Base-by-base conservation (phyloP, 2,797 vertebrate species). In the Tympanoctomys barrerae region DNA sequence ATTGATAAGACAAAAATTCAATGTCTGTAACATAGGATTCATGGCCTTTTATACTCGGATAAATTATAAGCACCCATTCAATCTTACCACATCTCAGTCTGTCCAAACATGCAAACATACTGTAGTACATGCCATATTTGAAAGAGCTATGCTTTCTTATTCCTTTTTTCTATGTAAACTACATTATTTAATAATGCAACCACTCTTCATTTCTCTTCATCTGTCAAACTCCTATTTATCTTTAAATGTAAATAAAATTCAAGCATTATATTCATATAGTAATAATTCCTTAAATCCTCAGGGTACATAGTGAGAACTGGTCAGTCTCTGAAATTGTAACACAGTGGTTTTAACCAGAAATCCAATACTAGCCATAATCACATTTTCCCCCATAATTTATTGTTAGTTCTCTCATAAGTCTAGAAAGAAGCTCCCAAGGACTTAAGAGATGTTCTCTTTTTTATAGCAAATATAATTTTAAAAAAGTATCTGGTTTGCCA, bases 161-260 rank as follows among this genome's bases (percentile, higher is more conserved):
- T 82, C 36, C 33, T 85, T 16, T 49, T 10, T 39, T 90, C 66
- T 46, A 57, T n/a, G 31, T 22, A 52, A 19, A 61, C 7, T 87
- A 88, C 49, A 10, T 85, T 91, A 64, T 92, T 88, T 26, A 11
- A 6, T 16, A 73, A 0, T 54, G 18, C 39, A 85, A 92, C 5
- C 59, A 91, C 28, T 22, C n/a, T 22, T 28, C 5, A 57, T 33
- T 0, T 1, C 4, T 14, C 9, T 83, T 83, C 26, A 92, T 1
- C 9, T 86, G 71, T 42, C n/a, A 92, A 89, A 92, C 28, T 84
- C 24, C 31, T 93, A 78, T 28, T 79, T 10, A 54, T 59, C 22
- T 88, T 91, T 91, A 68, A 95, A 46, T 89, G 16, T 79, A 77
- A 26, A n/a, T n/a, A n/a, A n/a, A n/a, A 95, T 70, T 84, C 22